Evolutionary conservation across 2,113 vertebrate genomes (phyloP).

Genomic region (Axis porcinus): DNA sequence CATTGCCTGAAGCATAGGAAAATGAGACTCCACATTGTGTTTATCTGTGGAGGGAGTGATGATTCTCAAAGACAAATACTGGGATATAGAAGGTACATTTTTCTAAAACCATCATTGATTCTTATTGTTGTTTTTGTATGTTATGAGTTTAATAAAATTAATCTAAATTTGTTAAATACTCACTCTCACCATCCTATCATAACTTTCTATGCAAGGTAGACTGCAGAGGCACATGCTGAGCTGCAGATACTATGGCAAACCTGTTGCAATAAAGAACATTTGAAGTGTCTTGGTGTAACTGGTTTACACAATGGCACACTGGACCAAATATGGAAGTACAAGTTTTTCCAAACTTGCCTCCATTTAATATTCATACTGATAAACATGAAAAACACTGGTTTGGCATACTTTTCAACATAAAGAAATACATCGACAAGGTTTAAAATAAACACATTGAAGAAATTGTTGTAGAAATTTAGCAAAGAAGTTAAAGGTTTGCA

Average conservation of each 20-base stretch:
- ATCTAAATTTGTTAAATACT: not conserved
- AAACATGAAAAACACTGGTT: not conserved
- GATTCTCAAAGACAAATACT: not conserved
- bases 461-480: not conserved
- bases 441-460: not conserved
- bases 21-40: not conserved
- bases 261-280: not conserved
- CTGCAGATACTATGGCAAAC: not conserved
- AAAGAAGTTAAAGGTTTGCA: not conserved
- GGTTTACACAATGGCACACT: not conserved
- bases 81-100: not conserved
- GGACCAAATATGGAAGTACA: not conserved
- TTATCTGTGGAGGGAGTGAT: not conserved
- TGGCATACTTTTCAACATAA: not conserved
- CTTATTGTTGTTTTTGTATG: not conserved
- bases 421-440: not conserved
- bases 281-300: not conserved
- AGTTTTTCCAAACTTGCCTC: not conserved
- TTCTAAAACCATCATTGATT: not conserved
- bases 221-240: not conserved
- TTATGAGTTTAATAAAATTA: not conserved
- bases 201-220: not conserved
- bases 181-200: not conserved
- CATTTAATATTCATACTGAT: not conserved
- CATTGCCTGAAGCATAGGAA: not conserved